phyloP scores from a whole-genome alignment of 2,888 invertebrate genomes.

The Polymixis flavicincta region DNA sequence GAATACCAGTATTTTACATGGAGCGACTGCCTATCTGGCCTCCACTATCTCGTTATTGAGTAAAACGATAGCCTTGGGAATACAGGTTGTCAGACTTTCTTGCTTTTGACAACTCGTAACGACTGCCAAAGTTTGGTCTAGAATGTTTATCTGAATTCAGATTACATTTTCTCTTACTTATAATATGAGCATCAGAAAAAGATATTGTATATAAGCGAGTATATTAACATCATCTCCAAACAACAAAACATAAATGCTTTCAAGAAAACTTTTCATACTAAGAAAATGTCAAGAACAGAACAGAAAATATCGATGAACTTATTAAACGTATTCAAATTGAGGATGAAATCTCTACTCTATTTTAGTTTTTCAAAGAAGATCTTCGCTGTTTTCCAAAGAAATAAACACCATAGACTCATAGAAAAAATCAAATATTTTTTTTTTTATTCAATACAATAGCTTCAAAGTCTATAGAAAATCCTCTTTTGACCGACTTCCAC shows the following conservation, averaged over 20 bases:
- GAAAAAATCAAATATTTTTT: not conserved
- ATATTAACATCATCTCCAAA: not conserved
- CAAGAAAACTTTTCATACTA: not conserved
- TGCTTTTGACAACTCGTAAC: no score
- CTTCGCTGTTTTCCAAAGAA: not conserved
- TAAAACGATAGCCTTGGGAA: no score
- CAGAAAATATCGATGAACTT: no score
- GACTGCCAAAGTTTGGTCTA: not conserved
- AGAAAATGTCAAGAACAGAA: not conserved
- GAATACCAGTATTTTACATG: no score
- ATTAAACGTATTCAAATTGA: not conserved
- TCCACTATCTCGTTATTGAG: no score
- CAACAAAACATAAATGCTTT: not conserved
- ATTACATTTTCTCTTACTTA: not conserved
- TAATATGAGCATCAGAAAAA: not conserved
- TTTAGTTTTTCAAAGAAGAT: not conserved
- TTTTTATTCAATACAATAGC: no score
- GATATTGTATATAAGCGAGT: not conserved
- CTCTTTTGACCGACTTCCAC: slow-evolving; percentile 13
- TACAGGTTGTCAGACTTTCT: no score
- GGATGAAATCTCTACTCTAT: not conserved
- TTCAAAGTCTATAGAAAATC: not conserved
- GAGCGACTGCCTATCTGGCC: no score
- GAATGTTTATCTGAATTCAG: not conserved
- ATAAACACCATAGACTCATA: not conserved